Percentiles rank a stretch among this genome's conserved stretches.
phyloP scores from a whole-genome alignment of 2,113 vertebrate genomes.

The Trematomus loennbergii region DNA sequence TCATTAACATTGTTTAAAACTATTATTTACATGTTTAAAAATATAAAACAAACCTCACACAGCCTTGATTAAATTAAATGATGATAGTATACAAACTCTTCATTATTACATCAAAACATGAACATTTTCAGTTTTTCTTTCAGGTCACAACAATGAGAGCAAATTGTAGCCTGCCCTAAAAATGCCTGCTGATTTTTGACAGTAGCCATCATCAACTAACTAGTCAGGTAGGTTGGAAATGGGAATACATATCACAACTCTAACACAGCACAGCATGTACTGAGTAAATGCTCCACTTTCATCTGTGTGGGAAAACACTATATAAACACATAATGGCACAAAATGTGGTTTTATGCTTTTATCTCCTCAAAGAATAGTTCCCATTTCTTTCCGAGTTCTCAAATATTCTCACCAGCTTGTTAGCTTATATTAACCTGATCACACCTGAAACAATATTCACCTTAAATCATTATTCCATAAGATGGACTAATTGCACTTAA shows the following conservation, averaged over 20 bases:
- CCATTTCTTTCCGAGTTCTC: not conserved
- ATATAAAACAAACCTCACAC: not conserved
- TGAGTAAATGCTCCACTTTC: not conserved
- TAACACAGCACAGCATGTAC: not conserved
- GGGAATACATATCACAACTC: conserved; percentile 3
- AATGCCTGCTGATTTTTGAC: not conserved
- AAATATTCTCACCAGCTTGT: not conserved
- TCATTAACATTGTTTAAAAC: not conserved
- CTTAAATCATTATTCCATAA: not conserved
- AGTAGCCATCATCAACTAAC: conserved; percentile 24
- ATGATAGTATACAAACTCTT: not conserved
- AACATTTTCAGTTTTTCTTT: not conserved
- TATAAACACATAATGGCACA: not conserved
- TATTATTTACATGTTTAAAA: not conserved
- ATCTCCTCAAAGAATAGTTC: not conserved
- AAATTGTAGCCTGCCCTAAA: not conserved
- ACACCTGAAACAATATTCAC: not conserved
- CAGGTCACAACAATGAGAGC: conserved; percentile 5
- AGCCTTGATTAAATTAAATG: not conserved
- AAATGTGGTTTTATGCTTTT: not conserved
- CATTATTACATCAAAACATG: not conserved
- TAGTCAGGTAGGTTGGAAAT: not conserved
- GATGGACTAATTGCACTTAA: not conserved
- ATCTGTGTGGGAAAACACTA: not conserved
- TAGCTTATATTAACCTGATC: not conserved